Conservation (phyloP, 2,797 vertebrate genomes). For the Typhlichthys subterraneus region DNA sequence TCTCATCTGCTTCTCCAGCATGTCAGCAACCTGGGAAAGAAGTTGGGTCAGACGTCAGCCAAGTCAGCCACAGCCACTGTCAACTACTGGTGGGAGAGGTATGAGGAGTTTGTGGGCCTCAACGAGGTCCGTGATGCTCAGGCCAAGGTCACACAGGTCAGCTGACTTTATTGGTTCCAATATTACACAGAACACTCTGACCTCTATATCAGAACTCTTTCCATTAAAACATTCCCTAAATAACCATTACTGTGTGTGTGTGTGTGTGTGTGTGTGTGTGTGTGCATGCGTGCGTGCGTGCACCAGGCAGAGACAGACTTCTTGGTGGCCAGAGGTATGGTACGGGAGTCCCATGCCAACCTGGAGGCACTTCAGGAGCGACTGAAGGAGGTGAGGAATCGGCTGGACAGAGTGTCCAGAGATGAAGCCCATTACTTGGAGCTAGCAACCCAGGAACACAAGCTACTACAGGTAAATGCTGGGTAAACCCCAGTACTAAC, state of each 20-base stretch:
- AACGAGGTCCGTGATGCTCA: constrained; percentile 91
- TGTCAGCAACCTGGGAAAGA: constrained; percentile 73
- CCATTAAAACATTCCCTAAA: neutral
- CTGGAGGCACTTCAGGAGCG: constrained; percentile 85
- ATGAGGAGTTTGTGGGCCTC: constrained; percentile 95
- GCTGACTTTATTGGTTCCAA: constrained; percentile 1
- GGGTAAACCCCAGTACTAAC: neutral
- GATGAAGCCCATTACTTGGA: constrained; percentile 95
- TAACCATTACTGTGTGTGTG: neutral
- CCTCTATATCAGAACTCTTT: neutral
- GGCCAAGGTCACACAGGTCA: constrained; percentile 91
- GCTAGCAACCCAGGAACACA: constrained; percentile 92
- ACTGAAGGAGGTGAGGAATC: constrained; percentile 91
- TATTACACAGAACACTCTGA: no score
- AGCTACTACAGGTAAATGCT: constrained; percentile 86
- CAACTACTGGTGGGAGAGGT: constrained; percentile 89
- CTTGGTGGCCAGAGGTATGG: constrained; percentile 94
- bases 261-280: neutral
- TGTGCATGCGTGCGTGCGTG: constrained; percentile 2
- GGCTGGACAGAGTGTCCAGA: constrained; percentile 92
- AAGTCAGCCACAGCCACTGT: constrained; percentile 66
- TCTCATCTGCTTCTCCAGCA: constrained; percentile 36
- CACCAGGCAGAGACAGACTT: constrained; percentile 90
- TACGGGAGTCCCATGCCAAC: constrained; percentile 84
- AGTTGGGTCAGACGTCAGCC: constrained; percentile 76